Conservation (phyloP, 2,888 invertebrate species). For the Ommatoiulus sabulosus region DNA sequence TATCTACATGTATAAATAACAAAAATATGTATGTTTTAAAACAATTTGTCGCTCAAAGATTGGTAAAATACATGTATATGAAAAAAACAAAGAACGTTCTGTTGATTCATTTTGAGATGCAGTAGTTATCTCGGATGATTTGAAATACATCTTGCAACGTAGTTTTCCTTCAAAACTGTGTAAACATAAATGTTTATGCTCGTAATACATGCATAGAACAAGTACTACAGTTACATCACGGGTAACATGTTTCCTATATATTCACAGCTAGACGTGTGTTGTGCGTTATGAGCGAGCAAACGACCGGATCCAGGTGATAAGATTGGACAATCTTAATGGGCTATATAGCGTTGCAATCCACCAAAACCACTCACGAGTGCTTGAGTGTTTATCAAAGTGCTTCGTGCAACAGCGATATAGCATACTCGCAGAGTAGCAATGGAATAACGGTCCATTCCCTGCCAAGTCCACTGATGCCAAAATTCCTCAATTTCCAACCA, state of each 20-base stretch:
- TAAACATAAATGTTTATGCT: neutral
- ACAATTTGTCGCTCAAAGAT: no score
- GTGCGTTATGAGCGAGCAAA: conserved; percentile 15
- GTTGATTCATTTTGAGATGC: no score
- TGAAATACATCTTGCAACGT: neutral
- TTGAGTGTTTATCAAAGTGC: conserved; percentile 47
- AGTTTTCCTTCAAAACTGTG: neutral
- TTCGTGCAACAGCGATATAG: neutral
- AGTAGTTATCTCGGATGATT: neutral
- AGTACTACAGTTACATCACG: neutral
- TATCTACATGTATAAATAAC: no score
- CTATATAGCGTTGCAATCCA: conserved; percentile 37
- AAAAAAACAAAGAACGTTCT: no score
- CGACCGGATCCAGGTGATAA: conserved; percentile 47
- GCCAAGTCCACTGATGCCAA: conserved; percentile 3
- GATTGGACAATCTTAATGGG: conserved; percentile 48
- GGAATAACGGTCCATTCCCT: neutral
- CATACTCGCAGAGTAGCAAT: conserved; percentile 19
- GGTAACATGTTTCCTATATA: neutral
- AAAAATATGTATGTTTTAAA: no score
- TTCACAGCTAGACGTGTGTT: neutral
- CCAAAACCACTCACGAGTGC: conserved; percentile 47
- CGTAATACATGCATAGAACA: neutral
- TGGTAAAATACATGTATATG: no score
- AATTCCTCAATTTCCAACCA: conserved; percentile 24